Base-by-base conservation (phyloP, 1,140 invertebrate genomes). In the Intoshia linei region DNA sequence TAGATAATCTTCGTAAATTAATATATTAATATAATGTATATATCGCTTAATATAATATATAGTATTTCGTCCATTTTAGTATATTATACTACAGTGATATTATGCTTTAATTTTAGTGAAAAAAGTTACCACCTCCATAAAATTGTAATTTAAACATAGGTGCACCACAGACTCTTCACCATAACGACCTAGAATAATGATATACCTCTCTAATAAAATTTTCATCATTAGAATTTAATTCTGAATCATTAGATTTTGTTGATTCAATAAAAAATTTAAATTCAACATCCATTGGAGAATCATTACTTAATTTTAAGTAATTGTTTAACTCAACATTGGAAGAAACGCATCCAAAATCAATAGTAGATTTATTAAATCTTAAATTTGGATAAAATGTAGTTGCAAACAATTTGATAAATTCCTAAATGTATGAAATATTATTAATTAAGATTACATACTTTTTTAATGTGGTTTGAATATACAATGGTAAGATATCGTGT, bases 291-390 rank as follows among this genome's bases (percentile, higher is more conserved):
- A 58, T 50, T 2, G 55, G 55, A 39, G 53, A 54, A 43, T 54
- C 52, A 43, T 59, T 59, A 11, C 48, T 53, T 37, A 59, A 54
- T 42, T 54, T 59, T 20, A 59, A 44, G 30, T 55, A 55, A 6
- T 52, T 40, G 2, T 50, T 56, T 0, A 54, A 53, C 36, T 57
- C 52, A 3, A 51, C 54, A 40, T 57, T 50, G 43, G 58, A 58
- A n/a, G 58, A 38, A 23, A 59, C 54, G 41, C 54, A 58, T 5
- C 53, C 55, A 46, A 59, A 59, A 43, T 58, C 48, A 11, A 59
- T 43, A 2, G 43, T 39, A 3, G 42, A 42, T 40, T 51, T 50
- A 43, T 56, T 52, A 46, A 58, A 55, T 33, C 48, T 44, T 21
- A 59, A 36, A 37, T 59, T 59, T 13, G 57, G 57, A 42, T 10